Percentiles rank a stretch among this genome's conserved stretches.
These are phyloP conservation scores for Anaspis maculata DNA, from an alignment of 2,888 invertebrate species.

Conservation along the genomic window DNA sequence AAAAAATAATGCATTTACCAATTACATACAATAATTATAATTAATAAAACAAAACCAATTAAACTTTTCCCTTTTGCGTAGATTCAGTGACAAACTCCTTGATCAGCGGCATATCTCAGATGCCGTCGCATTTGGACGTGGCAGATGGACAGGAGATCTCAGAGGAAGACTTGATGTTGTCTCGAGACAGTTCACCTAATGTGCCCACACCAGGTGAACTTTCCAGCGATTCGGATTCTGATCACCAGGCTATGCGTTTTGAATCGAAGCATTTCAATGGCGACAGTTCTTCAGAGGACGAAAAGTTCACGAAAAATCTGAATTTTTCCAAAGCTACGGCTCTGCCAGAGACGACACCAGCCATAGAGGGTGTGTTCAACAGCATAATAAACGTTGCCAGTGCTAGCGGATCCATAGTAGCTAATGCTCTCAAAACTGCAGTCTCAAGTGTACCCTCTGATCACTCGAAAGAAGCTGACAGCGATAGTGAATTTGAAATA, in stretches of 20 bases:
- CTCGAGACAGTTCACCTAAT: no score
- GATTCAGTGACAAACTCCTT: constrained; percentile 37
- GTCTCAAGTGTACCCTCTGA: no score
- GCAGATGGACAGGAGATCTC: constrained; percentile 33
- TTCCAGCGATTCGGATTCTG: constrained; percentile 38
- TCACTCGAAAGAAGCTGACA: no score
- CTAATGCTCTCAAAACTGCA: constrained; percentile 17
- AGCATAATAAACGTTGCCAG: constrained; percentile 8
- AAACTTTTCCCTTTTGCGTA: no score
- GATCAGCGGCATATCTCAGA: constrained; percentile 33
- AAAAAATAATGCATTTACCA: no score
- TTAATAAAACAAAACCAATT: no score
- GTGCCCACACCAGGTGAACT: constrained; percentile 25
- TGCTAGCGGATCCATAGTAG: constrained; percentile 13
- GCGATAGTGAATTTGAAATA: constrained; percentile 39
- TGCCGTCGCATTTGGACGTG: constrained; percentile 40
- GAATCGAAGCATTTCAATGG: constrained; percentile 40
- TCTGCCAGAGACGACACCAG: not conserved
- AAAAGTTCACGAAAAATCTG: constrained; percentile 30
- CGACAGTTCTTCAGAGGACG: constrained; percentile 38
- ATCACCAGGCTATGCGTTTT: constrained; percentile 35
- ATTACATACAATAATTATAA: no score
- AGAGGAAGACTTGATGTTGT: constrained; percentile 37
- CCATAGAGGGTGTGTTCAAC: constrained; percentile 7
- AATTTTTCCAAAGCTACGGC: constrained; percentile 25